phyloP scores from a whole-genome alignment of 2,113 vertebrate species.

The Syngnathus typhle region DNA sequence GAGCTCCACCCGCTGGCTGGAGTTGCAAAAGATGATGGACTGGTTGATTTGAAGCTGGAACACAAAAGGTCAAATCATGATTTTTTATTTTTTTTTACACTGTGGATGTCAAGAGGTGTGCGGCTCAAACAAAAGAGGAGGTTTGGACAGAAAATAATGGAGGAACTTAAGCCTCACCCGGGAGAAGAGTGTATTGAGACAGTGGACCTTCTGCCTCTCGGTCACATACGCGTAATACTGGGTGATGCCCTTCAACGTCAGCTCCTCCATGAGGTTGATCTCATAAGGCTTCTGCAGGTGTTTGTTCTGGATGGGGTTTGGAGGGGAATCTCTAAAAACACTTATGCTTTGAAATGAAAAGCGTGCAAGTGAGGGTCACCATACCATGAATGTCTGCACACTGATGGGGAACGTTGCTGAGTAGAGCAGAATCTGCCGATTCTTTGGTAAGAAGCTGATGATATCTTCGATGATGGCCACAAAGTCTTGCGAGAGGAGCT shows the following conservation, averaged over 20 bases:
- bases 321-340: slow-evolving; percentile 2
- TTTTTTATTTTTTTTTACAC: not conserved
- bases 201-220: slow-evolving; percentile 77
- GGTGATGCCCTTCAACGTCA: slow-evolving; percentile 76
- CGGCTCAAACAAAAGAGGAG: not conserved
- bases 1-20: slow-evolving; percentile 75
- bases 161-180: slow-evolving; percentile 51
- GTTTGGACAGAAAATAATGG: not conserved
- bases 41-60: slow-evolving; percentile 77
- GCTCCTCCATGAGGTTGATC: slow-evolving; percentile 80
- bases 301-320: slow-evolving; percentile 56
- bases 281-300: slow-evolving; percentile 76
- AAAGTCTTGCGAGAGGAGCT: slow-evolving; percentile 78
- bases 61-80: not conserved
- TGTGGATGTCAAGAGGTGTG: not conserved
- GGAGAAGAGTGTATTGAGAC: slow-evolving; percentile 77
- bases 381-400: slow-evolving; percentile 79
- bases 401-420: slow-evolving; percentile 76
- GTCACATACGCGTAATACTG: slow-evolving; percentile 78
- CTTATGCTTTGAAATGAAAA: not conserved
- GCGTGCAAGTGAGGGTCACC: slow-evolving; percentile 18
- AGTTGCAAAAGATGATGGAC: slow-evolving; percentile 79
- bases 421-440: slow-evolving; percentile 75
- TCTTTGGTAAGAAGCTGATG: slow-evolving; percentile 74
- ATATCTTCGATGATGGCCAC: slow-evolving; percentile 76